Conservation (phyloP, 2,888 invertebrate species). For the Alviniconcha strummeri region DNA sequence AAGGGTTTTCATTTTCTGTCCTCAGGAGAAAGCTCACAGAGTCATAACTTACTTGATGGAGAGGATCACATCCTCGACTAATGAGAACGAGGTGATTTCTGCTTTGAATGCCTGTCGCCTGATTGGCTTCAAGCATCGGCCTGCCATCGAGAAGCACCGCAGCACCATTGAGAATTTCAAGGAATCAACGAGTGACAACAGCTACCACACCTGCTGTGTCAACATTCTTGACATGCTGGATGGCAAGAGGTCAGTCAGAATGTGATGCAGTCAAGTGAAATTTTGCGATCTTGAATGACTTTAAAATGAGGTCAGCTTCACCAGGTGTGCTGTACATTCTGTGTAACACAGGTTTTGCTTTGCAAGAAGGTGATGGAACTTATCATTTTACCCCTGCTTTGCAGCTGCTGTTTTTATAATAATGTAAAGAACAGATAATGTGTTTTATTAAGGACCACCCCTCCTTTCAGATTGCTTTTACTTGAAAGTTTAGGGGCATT, state of each 20-base stretch:
- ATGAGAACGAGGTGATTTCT: constrained; percentile 35
- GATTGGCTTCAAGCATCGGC: constrained; percentile 46
- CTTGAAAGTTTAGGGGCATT: too few relatives aligned
- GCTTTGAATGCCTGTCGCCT: constrained; percentile 42
- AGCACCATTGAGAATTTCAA: constrained; percentile 44
- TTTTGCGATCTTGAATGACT: too few relatives aligned
- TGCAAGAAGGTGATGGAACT: too few relatives aligned
- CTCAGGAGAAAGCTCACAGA: constrained; percentile 38
- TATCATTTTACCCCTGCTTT: too few relatives aligned
- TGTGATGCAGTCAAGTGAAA: background rate
- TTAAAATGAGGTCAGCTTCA: too few relatives aligned
- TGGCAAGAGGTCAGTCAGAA: constrained; percentile 54
- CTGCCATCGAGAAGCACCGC: constrained; percentile 49
- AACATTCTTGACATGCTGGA: constrained; percentile 58
- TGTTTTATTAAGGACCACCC: too few relatives aligned
- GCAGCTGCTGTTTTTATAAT: too few relatives aligned
- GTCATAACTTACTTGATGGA: constrained; percentile 42
- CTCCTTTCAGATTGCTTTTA: too few relatives aligned
- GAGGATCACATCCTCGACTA: constrained; percentile 28
- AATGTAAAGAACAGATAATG: too few relatives aligned
- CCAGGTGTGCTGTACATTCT: too few relatives aligned
- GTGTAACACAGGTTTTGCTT: too few relatives aligned
- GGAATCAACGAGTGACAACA: constrained; percentile 38
- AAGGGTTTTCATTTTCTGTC: background rate
- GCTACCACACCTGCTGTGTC: constrained; percentile 48